Conservation (phyloP, 2,888 invertebrate genomes). For the Agrotis puta region DNA sequence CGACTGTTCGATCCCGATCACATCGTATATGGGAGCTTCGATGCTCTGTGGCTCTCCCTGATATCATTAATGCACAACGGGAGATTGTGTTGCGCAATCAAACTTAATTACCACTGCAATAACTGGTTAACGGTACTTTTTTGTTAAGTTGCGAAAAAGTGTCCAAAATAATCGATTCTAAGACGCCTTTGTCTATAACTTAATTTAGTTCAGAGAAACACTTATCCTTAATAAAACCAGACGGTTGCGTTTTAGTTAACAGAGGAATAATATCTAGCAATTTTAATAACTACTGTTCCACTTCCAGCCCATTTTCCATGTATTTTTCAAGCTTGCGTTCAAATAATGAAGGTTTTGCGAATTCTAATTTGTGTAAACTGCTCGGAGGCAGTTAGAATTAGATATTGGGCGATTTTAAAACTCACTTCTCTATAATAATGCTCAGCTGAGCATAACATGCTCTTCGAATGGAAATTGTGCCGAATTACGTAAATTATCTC, state of each 20-base stretch:
- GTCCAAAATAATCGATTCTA: background rate
- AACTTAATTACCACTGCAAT: constrained; percentile 70
- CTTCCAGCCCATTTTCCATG: constrained; percentile 48
- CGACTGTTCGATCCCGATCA: constrained; percentile 72
- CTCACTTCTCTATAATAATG: constrained; percentile 75
- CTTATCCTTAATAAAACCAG: constrained; percentile 4
- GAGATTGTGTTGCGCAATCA: constrained; percentile 70
- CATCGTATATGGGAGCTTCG: constrained; percentile 72
- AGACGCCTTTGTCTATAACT: background rate
- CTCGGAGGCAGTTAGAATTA: constrained; percentile 79
- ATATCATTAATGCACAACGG: constrained; percentile 77
- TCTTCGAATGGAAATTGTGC: constrained; percentile 84
- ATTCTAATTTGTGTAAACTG: constrained; percentile 66
- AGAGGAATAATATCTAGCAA: constrained; percentile 24
- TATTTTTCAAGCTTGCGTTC: constrained; percentile 58
- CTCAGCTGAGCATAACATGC: constrained; percentile 83
- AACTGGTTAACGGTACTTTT: constrained; percentile 55
- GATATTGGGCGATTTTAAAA: constrained; percentile 77
- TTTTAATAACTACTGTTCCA: constrained; percentile 38
- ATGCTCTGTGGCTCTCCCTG: constrained; percentile 66
- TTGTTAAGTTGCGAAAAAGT: constrained; percentile 30
- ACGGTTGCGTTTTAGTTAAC: constrained; percentile 26
- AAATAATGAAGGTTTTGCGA: constrained; percentile 53
- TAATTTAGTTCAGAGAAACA: constrained; percentile 1
- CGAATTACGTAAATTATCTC: constrained; percentile 88